These are phyloP conservation scores for Cochlearius cochlearius DNA, from an alignment of 2,113 vertebrate genomes.

Conservation along the genomic window DNA sequence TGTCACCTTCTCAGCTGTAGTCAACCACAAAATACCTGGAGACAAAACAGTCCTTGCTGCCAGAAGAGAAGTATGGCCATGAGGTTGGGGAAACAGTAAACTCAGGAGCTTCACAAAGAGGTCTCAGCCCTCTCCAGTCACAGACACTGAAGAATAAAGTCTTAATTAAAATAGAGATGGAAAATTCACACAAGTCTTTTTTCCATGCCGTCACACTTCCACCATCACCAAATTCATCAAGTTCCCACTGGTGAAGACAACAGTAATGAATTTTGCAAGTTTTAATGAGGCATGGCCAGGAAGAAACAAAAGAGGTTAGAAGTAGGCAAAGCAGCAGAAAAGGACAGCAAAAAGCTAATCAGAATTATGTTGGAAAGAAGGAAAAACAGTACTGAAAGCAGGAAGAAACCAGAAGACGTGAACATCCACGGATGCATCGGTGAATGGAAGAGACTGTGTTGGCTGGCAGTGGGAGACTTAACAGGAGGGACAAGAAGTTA, in stretches of 20 bases:
- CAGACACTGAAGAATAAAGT: accelerated
- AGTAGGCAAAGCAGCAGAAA: not conserved
- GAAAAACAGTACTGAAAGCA: not conserved
- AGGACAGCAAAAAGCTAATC: not conserved
- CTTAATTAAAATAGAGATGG: not conserved
- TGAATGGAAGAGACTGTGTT: accelerated
- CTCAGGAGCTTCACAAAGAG: not conserved
- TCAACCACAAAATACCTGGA: not conserved
- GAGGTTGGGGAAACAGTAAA: too few relatives aligned
- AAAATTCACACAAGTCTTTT: not conserved
- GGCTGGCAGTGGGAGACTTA: not conserved
- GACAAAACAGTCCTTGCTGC: not conserved
- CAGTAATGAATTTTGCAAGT: not conserved
- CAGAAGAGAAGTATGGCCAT: not conserved
- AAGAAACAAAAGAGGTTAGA: not conserved
- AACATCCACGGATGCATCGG: accelerated
- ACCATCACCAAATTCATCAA: not conserved
- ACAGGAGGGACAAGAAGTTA: not conserved
- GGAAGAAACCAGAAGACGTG: not conserved
- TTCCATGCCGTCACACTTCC: accelerated
- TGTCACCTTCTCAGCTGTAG: too few relatives aligned
- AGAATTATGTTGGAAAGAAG: not conserved
- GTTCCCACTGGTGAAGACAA: accelerated
- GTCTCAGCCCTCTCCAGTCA: not conserved
- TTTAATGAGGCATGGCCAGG: not conserved